Base-by-base conservation (phyloP, 2,888 invertebrate species). In the Spatulosminthurus flaviceps region DNA sequence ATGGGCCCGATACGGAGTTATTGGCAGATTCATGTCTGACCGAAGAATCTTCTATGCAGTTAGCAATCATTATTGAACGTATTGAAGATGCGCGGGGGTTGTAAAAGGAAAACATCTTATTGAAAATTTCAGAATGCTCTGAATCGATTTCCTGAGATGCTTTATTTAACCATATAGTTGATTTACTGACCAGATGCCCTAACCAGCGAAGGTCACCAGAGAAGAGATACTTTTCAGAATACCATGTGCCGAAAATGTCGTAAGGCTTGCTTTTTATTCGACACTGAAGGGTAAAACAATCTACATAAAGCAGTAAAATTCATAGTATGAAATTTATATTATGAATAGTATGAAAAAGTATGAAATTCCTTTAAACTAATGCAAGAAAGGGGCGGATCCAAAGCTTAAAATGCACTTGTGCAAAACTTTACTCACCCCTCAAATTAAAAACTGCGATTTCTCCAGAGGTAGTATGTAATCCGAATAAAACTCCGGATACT, bases 161-260 rank as follows among this genome's bases (percentile, higher is more conserved):
- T 88, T 93, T 94, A 88, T 93, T 94, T 0, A 95, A 88, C 92
- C 93, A 94, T 41, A 95, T 88, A 64, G 93, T 90, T 26, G 94
- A 94, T 16, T 91, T 90, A 86, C 92, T 93, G 22, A 92, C 92
- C 84, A 93, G 88, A 87, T 93, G 92, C 0, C 92, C 93, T 75
- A 94, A 88, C 93, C 94, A 94, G 86, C 92, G 91, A n/a, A 94
- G 88, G 86, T 94, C 93, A 0, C 94, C 95, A 11, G 94, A 94
- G 61, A 95, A 88, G 13, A 95, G 89, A 87, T 94, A 93, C 84
- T 91, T 91, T 86, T 94, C 93, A 86, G 93, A 93, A 87, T 93
- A 94, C 95, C 95, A 95, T 2, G 94, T 93, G 11, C 95, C 95
- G 88, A 95, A 95, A 83, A 95, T 92, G 87, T 95, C 95, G 86